phyloP scores from a whole-genome alignment of 2,113 vertebrate species.

The Gambusia affinis region DNA sequence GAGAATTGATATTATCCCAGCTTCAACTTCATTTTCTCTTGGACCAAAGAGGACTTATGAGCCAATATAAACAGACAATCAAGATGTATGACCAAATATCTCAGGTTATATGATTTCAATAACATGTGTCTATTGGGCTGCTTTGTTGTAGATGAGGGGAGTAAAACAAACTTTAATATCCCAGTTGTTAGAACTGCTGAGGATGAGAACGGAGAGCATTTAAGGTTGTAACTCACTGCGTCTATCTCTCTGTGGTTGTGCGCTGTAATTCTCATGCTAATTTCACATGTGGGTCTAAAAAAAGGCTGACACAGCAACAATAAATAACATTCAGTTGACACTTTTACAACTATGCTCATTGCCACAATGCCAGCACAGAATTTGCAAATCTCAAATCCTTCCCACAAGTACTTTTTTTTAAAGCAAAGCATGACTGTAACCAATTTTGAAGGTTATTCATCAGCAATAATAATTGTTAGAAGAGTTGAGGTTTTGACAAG shows the following conservation, averaged over 20 bases:
- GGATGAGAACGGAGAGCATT: constrained; percentile 43
- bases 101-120: constrained; percentile 75
- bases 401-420: not conserved
- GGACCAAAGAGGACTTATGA: constrained; percentile 53
- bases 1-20: constrained; percentile 60
- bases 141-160: constrained; percentile 59
- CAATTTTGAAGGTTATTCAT: constrained; percentile 49
- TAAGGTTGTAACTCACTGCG: constrained; percentile 57
- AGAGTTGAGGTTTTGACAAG: constrained; percentile 45
- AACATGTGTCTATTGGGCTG: constrained; percentile 54
- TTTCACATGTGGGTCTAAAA: constrained; percentile 8
- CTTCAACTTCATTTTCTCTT: constrained; percentile 58
- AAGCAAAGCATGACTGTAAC: constrained; percentile 17
- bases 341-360: constrained; percentile 43
- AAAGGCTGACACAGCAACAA: constrained; percentile 16
- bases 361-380: constrained; percentile 40
- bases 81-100: constrained; percentile 69
- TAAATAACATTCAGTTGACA: constrained; percentile 41
- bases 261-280: constrained; percentile 50
- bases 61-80: constrained; percentile 59
- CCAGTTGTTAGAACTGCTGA: constrained; percentile 69
- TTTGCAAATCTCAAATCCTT: constrained; percentile 21
- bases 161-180: constrained; percentile 78
- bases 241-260: constrained; percentile 26
- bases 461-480: constrained; percentile 42